These are phyloP conservation scores for Microctenopoma lineatum DNA, from an alignment of 2,797 vertebrate genomes.

Conservation along the genomic window DNA sequence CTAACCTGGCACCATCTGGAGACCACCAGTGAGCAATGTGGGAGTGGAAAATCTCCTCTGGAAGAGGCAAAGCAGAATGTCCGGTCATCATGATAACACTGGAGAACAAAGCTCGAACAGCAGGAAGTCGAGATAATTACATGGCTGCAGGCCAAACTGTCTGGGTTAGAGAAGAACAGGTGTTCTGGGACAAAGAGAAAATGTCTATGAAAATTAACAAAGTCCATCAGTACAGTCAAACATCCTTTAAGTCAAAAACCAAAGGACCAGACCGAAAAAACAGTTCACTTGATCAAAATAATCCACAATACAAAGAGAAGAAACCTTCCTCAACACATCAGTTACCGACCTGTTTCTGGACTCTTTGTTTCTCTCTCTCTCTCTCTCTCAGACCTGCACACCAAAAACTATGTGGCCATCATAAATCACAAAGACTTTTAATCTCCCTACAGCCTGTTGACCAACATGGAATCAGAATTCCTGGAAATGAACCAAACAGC, in stretches of 20 bases:
- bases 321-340: too few species aligned
- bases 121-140: constrained; percentile 20
- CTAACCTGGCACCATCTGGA: constrained; percentile 92
- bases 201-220: too few species aligned
- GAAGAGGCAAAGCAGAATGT: constrained; percentile 6
- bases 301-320: too few species aligned
- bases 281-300: too few species aligned
- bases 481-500: constrained; percentile 45
- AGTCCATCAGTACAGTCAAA: too few species aligned
- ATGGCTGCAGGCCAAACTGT: constrained; percentile 18
- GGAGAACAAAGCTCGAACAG: background rate
- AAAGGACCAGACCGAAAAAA: too few species aligned
- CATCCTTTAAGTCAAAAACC: too few species aligned
- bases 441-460: constrained; percentile 39
- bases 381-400: constrained; percentile 33
- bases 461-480: constrained; percentile 34
- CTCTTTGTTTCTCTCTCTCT: constrained; percentile 8
- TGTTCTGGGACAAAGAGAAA: background rate
- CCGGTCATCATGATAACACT: constrained; percentile 5
- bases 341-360: background rate
- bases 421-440: constrained; percentile 72
- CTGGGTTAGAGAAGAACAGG: constrained; percentile 1
- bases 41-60: constrained; percentile 96
- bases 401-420: constrained; percentile 30
- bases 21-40: constrained; percentile 99